Percentiles rank a stretch among this genome's conserved stretches.
These are phyloP conservation scores for Hormaphis cornu DNA, from an alignment of 1,140 invertebrate genomes.

Conservation along the genomic window DNA sequence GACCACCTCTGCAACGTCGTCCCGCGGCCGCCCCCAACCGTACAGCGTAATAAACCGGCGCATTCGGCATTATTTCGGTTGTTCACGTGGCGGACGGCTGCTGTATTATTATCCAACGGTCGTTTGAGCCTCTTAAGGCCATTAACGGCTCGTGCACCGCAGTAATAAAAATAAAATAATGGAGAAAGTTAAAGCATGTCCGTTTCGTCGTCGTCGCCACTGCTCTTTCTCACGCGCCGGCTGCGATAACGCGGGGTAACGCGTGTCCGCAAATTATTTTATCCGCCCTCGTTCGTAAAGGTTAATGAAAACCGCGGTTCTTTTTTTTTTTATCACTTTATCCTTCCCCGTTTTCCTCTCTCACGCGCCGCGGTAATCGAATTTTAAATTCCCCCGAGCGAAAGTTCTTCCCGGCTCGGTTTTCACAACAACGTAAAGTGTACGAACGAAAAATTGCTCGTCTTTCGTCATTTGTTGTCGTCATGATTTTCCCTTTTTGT, in stretches of 20 bases:
- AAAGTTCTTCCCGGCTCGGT: slow-evolving; percentile 1
- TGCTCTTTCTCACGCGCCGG: no score
- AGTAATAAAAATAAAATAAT: slow-evolving; percentile 19
- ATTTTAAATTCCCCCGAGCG: slow-evolving; percentile 21
- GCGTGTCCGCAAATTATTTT: slow-evolving; percentile 28
- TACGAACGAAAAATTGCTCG: no score
- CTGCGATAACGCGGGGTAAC: no score
- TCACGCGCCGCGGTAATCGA: slow-evolving; percentile 1
- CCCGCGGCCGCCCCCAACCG: background rate
- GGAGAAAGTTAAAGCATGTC: slow-evolving; percentile 13
- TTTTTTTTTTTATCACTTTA: background rate
- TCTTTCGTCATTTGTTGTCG: no score
- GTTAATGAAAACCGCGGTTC: slow-evolving; percentile 24
- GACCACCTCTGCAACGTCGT: background rate
- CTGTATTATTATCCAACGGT: background rate
- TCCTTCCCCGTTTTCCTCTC: background rate
- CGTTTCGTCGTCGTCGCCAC: no score
- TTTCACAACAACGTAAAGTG: slow-evolving; percentile 2
- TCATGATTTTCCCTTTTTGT: no score
- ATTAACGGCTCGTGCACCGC: slow-evolving; percentile 22
- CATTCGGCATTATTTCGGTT: slow-evolving; percentile 18
- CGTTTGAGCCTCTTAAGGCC: background rate
- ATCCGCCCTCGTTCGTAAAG: slow-evolving; percentile 7
- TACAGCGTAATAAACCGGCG: background rate
- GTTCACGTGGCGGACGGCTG: background rate